phyloP scores from a whole-genome alignment of 2,797 vertebrate species.

The Rhinogobio ventralis region DNA sequence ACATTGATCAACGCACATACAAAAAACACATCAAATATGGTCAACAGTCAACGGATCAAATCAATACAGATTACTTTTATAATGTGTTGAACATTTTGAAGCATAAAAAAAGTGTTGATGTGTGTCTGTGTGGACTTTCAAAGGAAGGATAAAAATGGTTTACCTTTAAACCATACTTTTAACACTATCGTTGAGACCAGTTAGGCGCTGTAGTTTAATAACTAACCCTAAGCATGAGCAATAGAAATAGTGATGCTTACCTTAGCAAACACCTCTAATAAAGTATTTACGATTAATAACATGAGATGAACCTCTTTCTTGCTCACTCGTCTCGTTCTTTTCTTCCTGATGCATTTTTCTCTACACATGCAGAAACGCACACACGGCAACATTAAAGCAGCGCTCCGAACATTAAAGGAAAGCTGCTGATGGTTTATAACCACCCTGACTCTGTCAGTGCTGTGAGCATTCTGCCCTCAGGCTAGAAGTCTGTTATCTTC shows the following conservation, averaged over 20 bases:
- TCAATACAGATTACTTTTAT: too few relatives aligned
- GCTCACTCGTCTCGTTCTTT: background rate
- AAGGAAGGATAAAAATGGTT: background rate
- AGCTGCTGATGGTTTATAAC: background rate
- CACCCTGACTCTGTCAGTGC: background rate
- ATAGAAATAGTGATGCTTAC: background rate
- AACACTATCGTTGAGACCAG: background rate
- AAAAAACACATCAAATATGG: background rate
- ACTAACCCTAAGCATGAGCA: background rate
- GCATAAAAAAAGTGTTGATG: background rate
- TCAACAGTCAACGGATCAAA: too few relatives aligned
- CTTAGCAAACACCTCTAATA: background rate
- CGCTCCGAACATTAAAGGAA: background rate
- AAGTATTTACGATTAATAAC: background rate
- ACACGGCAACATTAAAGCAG: background rate
- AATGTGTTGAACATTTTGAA: background rate
- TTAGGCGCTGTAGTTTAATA: background rate
- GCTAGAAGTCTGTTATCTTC: conserved; percentile 3
- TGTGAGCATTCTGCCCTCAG: conserved; percentile 53
- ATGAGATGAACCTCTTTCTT: background rate
- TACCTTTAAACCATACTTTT: background rate
- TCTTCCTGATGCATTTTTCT: background rate
- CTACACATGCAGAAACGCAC: background rate
- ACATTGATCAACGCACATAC: background rate
- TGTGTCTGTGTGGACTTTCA: background rate